phyloP scores from a whole-genome alignment of 2,797 vertebrate genomes.

The Lophius americanus region DNA sequence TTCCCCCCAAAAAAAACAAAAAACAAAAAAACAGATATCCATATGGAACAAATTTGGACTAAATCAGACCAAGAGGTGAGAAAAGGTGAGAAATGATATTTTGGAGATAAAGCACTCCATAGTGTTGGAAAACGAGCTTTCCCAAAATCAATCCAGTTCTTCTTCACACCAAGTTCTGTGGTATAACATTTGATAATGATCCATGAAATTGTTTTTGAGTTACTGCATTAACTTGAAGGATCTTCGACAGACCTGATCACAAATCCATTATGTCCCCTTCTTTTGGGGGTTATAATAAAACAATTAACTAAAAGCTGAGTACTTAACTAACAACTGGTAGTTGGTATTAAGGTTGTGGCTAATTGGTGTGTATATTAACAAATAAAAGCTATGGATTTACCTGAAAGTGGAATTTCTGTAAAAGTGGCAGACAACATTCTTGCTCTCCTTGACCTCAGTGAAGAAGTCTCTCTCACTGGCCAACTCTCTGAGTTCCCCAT shows the following conservation, averaged over 20 bases:
- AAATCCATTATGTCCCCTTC: not conserved
- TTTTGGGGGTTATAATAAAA: not conserved
- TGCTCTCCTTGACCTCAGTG: conserved; percentile 94
- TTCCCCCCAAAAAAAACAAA: too few species aligned
- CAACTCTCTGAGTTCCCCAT: conserved; percentile 95
- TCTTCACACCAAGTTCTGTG: too few species aligned
- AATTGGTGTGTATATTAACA: not conserved
- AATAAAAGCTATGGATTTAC: conserved; percentile 66
- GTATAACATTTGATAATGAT: too few species aligned
- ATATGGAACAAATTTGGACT: too few species aligned
- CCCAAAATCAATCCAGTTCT: too few species aligned
- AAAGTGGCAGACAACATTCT: conserved; percentile 98
- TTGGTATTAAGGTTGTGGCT: not conserved
- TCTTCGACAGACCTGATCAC: not conserved
- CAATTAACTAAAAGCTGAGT: not conserved
- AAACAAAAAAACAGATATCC: too few species aligned
- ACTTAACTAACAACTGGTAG: not conserved
- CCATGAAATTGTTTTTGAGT: not conserved
- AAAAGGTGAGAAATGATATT: too few species aligned
- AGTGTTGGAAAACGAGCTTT: too few species aligned
- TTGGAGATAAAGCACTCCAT: too few species aligned
- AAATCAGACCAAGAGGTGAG: too few species aligned
- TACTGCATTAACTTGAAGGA: not conserved
- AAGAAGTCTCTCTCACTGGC: conserved; percentile 97
- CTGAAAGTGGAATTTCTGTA: conserved; percentile 95